Percentiles rank a stretch among this genome's conserved stretches.
These are phyloP conservation scores for Lanius collurio DNA, from an alignment of 2,113 vertebrate genomes.

Conservation along the genomic window DNA sequence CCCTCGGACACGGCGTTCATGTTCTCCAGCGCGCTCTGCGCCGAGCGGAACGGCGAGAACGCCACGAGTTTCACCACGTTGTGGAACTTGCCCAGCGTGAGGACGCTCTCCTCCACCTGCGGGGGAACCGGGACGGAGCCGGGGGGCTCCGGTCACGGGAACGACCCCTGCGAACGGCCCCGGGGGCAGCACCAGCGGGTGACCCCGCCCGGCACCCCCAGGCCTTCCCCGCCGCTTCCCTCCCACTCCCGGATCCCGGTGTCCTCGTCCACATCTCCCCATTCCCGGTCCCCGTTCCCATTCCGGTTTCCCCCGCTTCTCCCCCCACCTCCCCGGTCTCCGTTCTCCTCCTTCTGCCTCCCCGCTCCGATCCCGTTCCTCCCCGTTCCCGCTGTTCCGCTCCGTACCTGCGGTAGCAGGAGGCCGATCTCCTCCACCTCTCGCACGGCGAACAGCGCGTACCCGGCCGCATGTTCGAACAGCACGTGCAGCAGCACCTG, in stretches of 20 bases:
- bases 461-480: slow-evolving; percentile 93
- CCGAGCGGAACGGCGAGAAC: slow-evolving; percentile 90
- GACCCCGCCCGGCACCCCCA: too few relatives aligned
- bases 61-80: slow-evolving; percentile 86
- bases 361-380: neutral
- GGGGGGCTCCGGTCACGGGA: neutral
- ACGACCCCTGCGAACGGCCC: neutral
- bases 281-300: neutral
- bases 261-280: too few relatives aligned
- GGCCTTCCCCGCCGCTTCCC: neutral
- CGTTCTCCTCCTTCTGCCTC: too few relatives aligned
- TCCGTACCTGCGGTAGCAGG: slow-evolving; percentile 84
- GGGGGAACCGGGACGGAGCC: neutral
- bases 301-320: neutral
- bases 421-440: slow-evolving; percentile 92
- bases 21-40: slow-evolving; percentile 93
- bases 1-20: slow-evolving; percentile 95
- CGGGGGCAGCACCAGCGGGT: neutral
- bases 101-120: slow-evolving; percentile 87
- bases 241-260: too few relatives aligned
- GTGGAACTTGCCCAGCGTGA: slow-evolving; percentile 86
- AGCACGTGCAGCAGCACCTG: slow-evolving; percentile 91
- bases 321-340: fast-evolving
- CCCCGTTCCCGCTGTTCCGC: too few relatives aligned
- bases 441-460: slow-evolving; percentile 87